Evolutionary conservation across 2,797 vertebrate genomes (phyloP).

Genomic region (Tolypeutes matacus): DNA sequence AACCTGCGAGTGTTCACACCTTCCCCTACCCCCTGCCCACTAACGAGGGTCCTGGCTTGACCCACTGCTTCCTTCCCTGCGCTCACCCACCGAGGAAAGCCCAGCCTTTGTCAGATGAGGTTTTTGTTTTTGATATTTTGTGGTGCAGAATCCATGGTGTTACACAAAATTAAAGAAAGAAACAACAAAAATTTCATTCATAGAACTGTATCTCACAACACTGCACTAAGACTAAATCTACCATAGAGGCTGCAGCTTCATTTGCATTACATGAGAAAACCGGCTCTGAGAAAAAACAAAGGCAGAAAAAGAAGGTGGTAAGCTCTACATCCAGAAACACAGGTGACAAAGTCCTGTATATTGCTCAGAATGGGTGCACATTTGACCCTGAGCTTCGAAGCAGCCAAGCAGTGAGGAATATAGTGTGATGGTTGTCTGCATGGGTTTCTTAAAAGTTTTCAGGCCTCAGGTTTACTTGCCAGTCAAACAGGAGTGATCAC

Average conservation of each 20-base stretch:
- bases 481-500: not conserved
- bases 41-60: not conserved
- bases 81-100: not conserved
- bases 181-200: slow-evolving; percentile 29
- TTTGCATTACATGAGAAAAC: slow-evolving; percentile 20
- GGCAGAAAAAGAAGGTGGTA: not conserved
- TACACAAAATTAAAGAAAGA: slow-evolving; percentile 39
- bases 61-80: not conserved
- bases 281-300: not conserved
- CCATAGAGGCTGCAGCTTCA: not conserved
- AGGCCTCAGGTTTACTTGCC: not conserved
- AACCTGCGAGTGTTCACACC: not conserved
- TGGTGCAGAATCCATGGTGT: slow-evolving; percentile 12
- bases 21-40: not conserved
- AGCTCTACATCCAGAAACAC: not conserved
- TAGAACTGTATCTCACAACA: not conserved
- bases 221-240: slow-evolving; percentile 19
- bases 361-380: not conserved
- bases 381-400: slow-evolving; percentile 21
- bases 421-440: not conserved
- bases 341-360: not conserved
- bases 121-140: slow-evolving; percentile 53
- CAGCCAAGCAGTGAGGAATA: not conserved
- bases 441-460: not conserved
- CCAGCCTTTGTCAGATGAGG: not conserved